Base-by-base conservation (phyloP, 2,888 invertebrate species). In the Cheilosia variabilis region DNA sequence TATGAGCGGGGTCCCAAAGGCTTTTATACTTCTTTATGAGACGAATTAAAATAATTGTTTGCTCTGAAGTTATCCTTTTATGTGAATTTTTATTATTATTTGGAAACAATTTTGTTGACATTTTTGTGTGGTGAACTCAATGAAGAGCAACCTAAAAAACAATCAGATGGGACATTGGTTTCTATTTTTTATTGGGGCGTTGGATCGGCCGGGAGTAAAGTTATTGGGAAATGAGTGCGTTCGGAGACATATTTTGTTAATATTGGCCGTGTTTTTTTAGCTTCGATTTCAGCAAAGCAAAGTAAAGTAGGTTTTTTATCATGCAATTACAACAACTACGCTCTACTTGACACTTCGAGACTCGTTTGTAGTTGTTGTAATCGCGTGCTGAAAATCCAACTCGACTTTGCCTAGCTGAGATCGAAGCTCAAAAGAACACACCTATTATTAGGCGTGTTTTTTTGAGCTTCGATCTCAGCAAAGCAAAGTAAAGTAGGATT, bases 1-100 rank as follows among this genome's bases (percentile, higher is more conserved):
- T 41, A 7, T 50, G 10, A 27, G 24, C 45, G 0, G 37, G 10
- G 19, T 78, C 62, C 83, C 83, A 83, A 31, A 78, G 66, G 9
- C 41, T 15, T 58, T 45, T 78, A 19, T 83, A 78, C 15, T 83
- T 83, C 37, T 63, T 83, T 13, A 83, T 73, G 1, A 83, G 37
- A 17, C 83, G 72, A 62, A 83, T 73, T 10, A 83, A 52, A 1
- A 83, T 62, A 37, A 83, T 68, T 0, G 73, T 78, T 52, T 83
- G 72, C 17, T 83, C 83, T 4, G 83, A 72, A 2, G 78, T 78
- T 55, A 83, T 52, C 34, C 31, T 65, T 15, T 31, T 72, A 4
- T 58, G 27, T 6, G 9, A 2, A 9, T 9, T 43, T 65, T 71
- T 71, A 13, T 31, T 65, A n/a, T 43, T 50, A 7, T 50, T 65